Conservation (phyloP, 1,140 invertebrate species). For the Heliconius melpomene region DNA sequence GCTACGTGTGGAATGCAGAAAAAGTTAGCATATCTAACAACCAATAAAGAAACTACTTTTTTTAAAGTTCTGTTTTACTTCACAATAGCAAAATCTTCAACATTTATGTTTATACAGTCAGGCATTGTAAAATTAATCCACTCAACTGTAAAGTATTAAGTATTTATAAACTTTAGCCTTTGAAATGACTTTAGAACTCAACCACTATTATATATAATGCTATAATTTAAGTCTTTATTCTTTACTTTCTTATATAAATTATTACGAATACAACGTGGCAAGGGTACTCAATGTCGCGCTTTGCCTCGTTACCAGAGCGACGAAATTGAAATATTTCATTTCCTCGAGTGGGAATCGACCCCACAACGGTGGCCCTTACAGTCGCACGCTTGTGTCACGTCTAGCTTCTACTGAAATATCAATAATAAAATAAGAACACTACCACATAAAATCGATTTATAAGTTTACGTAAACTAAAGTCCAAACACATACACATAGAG, state of each 20-base stretch:
- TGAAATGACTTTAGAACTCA: not conserved
- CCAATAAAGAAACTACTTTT: too few species aligned
- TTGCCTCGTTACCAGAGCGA: too few species aligned
- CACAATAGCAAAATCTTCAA: not conserved
- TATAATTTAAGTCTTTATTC: not conserved
- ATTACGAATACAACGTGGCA: too few species aligned
- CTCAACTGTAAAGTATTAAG: not conserved
- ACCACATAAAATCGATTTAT: conserved; percentile 16
- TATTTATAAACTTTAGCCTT: not conserved
- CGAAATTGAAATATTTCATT: too few species aligned
- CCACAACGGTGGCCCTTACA: too few species aligned
- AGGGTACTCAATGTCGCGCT: too few species aligned
- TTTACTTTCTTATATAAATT: not conserved
- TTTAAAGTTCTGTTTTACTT: not conserved
- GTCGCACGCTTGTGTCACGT: too few species aligned
- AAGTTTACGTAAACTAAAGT: conserved; percentile 25
- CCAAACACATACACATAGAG: conserved; percentile 31
- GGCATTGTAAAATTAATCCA: not conserved
- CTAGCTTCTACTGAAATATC: not conserved
- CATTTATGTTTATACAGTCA: not conserved
- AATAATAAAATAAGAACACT: not conserved
- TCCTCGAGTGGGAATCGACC: too few species aligned
- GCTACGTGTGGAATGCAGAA: too few species aligned
- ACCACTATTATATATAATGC: not conserved
- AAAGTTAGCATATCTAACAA: too few species aligned